Conservation (phyloP, 2,797 vertebrate genomes). For the Sebastes elongatus region DNA sequence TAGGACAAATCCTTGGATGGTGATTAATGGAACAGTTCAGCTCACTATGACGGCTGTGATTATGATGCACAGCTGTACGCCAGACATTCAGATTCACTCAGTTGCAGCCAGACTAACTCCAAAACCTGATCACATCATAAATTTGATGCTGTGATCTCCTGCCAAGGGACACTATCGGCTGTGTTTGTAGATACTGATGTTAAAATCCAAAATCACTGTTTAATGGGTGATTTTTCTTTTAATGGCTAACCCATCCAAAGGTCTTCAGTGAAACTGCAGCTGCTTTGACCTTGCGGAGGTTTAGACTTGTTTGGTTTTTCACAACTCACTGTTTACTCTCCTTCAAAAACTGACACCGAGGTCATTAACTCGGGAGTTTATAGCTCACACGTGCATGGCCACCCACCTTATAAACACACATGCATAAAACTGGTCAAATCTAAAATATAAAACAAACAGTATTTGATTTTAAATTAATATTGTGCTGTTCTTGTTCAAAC, state of each 20-base stretch:
- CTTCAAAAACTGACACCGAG: constrained; percentile 36
- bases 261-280: not conserved
- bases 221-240: not conserved
- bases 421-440: not conserved
- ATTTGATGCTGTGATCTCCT: not conserved
- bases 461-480: not conserved
- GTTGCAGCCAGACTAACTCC: too few species aligned
- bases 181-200: not conserved
- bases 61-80: not conserved
- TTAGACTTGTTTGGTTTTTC: constrained; percentile 27
- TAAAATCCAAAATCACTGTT: not conserved
- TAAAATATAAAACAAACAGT: not conserved
- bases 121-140: not conserved
- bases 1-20: not conserved
- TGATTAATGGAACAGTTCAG: not conserved
- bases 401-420: not conserved
- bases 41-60: too few species aligned
- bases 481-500: not conserved
- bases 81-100: not conserved
- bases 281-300: constrained; percentile 12
- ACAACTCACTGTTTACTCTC: constrained; percentile 31
- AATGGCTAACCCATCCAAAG: constrained; percentile 23
- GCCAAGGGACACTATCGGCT: not conserved
- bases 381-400: not conserved
- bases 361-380: constrained; percentile 38